These are phyloP conservation scores for Apteryx owenii DNA, from an alignment of 2,113 vertebrate genomes.

Conservation along the genomic window DNA sequence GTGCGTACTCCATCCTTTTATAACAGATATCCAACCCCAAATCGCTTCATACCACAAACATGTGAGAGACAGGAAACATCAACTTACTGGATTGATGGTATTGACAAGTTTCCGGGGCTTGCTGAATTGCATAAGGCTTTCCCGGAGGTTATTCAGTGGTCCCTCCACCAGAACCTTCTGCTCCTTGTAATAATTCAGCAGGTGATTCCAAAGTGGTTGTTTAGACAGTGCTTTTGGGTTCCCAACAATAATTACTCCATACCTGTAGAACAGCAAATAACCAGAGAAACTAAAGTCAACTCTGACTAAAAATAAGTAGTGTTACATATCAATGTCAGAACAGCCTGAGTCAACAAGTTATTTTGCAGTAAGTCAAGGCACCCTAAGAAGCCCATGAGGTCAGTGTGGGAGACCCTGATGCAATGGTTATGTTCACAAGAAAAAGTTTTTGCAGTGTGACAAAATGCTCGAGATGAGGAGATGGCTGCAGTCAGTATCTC, in stretches of 20 bases:
- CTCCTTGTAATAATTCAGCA: conserved; percentile 99
- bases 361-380: neutral
- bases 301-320: neutral
- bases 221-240: conserved; percentile 98
- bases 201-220: conserved; percentile 97
- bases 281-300: rapidly evolving
- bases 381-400: neutral
- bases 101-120: conserved; percentile 98
- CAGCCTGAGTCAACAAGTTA: neutral
- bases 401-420: neutral
- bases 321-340: rapidly evolving
- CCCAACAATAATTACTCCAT: conserved; percentile 97
- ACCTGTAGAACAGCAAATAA: conserved; percentile 70
- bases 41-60: neutral
- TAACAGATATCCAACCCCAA: neutral
- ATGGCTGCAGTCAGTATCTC: neutral
- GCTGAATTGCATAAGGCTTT: conserved; percentile 99
- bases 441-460: neutral
- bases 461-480: neutral
- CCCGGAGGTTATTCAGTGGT: conserved; percentile 96
- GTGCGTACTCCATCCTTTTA: neutral
- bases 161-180: conserved; percentile 98
- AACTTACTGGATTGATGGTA: conserved; percentile 95
- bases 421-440: neutral
- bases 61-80: neutral